Percentiles rank a stretch among this genome's conserved stretches.
Conservation (phyloP, 2,888 invertebrate genomes). For the Anarsia innoxiella region DNA sequence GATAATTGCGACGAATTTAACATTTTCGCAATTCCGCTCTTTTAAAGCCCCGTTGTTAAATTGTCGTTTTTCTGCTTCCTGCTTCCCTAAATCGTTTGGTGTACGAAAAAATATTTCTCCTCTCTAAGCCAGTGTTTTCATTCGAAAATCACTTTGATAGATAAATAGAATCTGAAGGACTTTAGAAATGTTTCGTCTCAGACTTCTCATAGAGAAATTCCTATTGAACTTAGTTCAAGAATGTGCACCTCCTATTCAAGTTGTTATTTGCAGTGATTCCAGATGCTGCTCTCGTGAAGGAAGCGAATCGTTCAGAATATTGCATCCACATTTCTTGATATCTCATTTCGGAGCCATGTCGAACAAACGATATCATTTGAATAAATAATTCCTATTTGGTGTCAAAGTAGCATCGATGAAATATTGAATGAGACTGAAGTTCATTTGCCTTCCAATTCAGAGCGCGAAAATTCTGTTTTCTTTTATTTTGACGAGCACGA, state of each 20-base stretch:
- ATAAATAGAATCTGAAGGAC: conserved; percentile 15
- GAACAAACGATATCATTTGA: conserved; percentile 11
- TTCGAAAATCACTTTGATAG: no score
- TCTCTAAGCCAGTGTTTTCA: no score
- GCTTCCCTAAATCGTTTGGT: conserved; percentile 9
- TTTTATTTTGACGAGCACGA: background rate
- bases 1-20: conserved; percentile 29
- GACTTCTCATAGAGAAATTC: conserved; percentile 40
- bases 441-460: background rate
- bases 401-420: background rate
- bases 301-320: conserved; percentile 31
- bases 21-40: conserved; percentile 15
- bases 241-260: conserved; percentile 30
- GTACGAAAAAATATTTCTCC: no score
- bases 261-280: conserved; percentile 41
- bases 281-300: conserved; percentile 29
- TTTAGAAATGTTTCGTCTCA: no score
- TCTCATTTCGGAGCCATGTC: conserved; percentile 15
- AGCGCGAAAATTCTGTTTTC: background rate
- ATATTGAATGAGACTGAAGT: background rate
- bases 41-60: conserved; percentile 8
- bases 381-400: conserved; percentile 21
- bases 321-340: conserved; percentile 27
- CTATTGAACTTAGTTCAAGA: conserved; percentile 33
- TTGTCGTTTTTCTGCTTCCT: conserved; percentile 9